phyloP scores from a whole-genome alignment of 2,113 vertebrate species.

The Stercorarius parasiticus region DNA sequence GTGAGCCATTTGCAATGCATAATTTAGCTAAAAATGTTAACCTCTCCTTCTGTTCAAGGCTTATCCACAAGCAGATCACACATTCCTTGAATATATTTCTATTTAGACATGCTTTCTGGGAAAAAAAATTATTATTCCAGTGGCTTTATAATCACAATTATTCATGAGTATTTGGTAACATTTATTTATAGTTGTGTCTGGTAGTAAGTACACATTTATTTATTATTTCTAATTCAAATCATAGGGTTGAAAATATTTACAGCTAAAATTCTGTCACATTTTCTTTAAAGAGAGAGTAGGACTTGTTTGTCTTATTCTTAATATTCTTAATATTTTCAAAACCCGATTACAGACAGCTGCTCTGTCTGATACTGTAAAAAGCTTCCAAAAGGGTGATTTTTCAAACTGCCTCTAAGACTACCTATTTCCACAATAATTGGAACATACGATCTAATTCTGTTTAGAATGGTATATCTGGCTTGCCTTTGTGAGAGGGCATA shows the following conservation, averaged over 20 bases:
- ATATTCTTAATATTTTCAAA: neutral
- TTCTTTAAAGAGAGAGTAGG: neutral
- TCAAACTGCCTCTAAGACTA: neutral
- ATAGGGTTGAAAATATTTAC: neutral
- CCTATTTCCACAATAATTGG: neutral
- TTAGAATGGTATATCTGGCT: neutral
- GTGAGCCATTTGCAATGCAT: conserved; percentile 51
- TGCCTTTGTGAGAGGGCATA: neutral
- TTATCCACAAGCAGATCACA: conserved; percentile 41
- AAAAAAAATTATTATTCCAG: neutral
- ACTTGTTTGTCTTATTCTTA: neutral
- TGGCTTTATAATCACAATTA: conserved; percentile 21
- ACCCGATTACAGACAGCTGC: neutral
- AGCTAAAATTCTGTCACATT: neutral
- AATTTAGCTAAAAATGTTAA: conserved; percentile 65
- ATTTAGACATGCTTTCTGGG: neutral
- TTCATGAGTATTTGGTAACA: conserved; percentile 6
- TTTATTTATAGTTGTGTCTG: conserved; percentile 7
- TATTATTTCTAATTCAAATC: conserved; percentile 2
- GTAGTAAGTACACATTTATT: neutral
- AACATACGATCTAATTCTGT: neutral
- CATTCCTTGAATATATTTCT: conserved; percentile 23
- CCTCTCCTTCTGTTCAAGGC: conserved; percentile 54
- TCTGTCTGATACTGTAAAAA: neutral
- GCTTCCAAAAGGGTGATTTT: neutral